Evolutionary conservation across 1,140 invertebrate genomes (phyloP).

Genomic region (Drosophila rufa): DNA sequence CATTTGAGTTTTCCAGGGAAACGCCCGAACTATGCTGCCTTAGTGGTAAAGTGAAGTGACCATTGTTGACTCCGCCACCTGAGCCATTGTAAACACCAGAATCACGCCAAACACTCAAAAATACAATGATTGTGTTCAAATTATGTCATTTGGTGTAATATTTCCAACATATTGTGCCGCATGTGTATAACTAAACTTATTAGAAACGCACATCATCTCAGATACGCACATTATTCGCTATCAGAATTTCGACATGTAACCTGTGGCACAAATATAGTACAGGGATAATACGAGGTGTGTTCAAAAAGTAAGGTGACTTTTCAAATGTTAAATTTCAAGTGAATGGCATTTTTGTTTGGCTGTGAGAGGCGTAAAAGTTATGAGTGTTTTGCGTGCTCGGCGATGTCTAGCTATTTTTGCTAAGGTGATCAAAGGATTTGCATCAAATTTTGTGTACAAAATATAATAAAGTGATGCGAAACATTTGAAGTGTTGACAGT

Average conservation of each 20-base stretch:
- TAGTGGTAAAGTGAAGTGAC: neutral
- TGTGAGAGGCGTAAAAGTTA: constrained; percentile 2
- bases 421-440: neutral
- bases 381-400: neutral
- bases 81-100: neutral
- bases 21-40: no score
- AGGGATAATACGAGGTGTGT: no score
- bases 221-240: no score
- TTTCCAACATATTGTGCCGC: no score
- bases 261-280: no score
- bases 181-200: no score
- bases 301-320: no score
- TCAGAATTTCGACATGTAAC: no score
- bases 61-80: neutral
- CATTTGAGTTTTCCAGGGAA: neutral
- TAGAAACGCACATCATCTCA: no score
- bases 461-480: neutral
- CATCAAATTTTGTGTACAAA: neutral
- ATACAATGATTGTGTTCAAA: no score
- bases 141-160: no score
- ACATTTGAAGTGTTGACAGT: neutral
- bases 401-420: neutral
- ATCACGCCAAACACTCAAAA: no score
- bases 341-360: neutral
- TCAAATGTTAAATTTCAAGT: neutral